Evolutionary conservation across 1,140 invertebrate species (phyloP), one percentile per base, ranked within the genome.

Genomic region (Euwallacea similis): DNA sequence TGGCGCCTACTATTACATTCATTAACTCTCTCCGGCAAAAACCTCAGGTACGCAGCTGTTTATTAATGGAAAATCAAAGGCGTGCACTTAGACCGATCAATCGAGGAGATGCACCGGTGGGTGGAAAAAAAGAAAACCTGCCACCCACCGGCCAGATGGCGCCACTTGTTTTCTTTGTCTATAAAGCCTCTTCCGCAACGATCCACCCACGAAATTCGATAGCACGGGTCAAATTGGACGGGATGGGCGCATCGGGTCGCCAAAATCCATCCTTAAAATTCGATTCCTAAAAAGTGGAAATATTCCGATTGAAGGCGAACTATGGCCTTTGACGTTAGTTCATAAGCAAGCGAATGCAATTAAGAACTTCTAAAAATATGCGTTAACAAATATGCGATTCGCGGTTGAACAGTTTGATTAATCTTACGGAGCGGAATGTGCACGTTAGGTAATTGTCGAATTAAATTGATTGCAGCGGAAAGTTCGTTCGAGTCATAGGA

Each of bases 131-230:
- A 63, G 66, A 65, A 66, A 61, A 74, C 60, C 58, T 56, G 56
- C 70, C 67, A 75, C 63, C 61, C 69, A 66, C 69, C 33, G 63
- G 42, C 44, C 42, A 74, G 59, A 67, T 74, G 73, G 73, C 73
- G 73, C 73, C 73, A 67, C 61, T 72, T 72, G 67, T 74, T 74
- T 72, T 59, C 70, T 74, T 63, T 68, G 73, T 74, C 69, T 72
- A 72, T 61, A 65, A 67, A 74, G 44, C 55, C 13, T 69, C 73
- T 74, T 64, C 58, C 59, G 59, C 69, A 74, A 71, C 47, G 72
- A 56, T 61, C 62, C 68, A 59, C 72, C 73, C 47, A 72, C 73
- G 70, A 66, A 66, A 66, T 15, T 41, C 21, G 33, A 62, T 47
- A 43, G 46, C 9, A 33, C 21, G 21, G 21, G 21, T 33, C 21